Evolutionary conservation across 1,140 invertebrate genomes (phyloP), one percentile per base, ranked within the genome.

Genomic region (Drosophila arawakana): DNA sequence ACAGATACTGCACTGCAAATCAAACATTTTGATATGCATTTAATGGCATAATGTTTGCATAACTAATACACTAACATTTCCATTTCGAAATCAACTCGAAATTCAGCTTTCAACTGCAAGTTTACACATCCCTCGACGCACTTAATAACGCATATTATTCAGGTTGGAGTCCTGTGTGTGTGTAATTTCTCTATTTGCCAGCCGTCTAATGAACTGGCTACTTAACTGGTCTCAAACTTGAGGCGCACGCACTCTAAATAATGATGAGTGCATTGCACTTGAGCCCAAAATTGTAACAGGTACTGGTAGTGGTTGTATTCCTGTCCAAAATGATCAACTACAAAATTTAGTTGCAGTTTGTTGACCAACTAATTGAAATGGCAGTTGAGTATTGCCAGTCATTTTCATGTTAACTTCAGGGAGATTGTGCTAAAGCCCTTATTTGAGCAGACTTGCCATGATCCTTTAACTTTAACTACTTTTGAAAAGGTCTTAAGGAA

Each of bases 1-100:
- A 70, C 11, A 70, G 18, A 9, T 41, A 13, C 37, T 13, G 9
- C 49, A 41, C 25, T 41, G 11, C 50, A 88, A 55, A 80, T 63
- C 66, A 67, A 63, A 47, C 83, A 88, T 77, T 71, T 55, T 71
- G 61, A 88, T 86, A 78, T 83, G 73, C 84, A 88, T 83, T 88
- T 88, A 89, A 81, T 75, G 65, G 63, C 83, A 75, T 80, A 83
- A 88, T 89, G 71, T 73, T 83, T 78, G 80, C 69, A 75, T 89
- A 81, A 52, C 70, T 73, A 69, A 83, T 77, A 67, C 83, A 43
- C n/a, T 7, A 39, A 65, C 61, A 65, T 10, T 43, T 59, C 25
- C 43, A 43, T 47, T 4, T 25, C 2, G 25, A 5, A 30, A 30
- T 15, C 52, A 34, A 44, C 49, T 18, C 10, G 41, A 47, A 34